Evolutionary conservation across 2,888 invertebrate genomes (phyloP), one percentile per base, ranked within the genome.

Genomic region (Enchytraeus crypticus): DNA sequence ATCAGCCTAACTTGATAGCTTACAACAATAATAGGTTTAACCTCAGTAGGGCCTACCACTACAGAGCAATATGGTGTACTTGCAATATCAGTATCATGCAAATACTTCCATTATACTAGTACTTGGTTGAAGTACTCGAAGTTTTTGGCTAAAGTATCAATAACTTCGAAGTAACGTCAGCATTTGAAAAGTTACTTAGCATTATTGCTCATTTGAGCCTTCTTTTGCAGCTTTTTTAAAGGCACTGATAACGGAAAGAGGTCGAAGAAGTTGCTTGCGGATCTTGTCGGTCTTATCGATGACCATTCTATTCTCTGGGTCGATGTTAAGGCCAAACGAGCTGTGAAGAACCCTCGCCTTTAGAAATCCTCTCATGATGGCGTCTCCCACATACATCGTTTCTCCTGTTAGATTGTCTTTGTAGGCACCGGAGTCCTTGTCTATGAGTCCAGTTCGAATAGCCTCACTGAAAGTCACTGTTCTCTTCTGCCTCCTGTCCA

Each of bases 311-410:
- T 77, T 76, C 43, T 72, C 69, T 0, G 77, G 76, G 61, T 77
- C 74, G 47, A 78, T 73, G 58, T 76, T 73, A 54, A 78, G 59
- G 27, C 69, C 71, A 33, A 70, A 70, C 4, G 73, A 68, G 62
- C 76, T 73, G 1, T 71, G 70, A 0, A 77, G 67, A 4, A 71
- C 59, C 54, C 74, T 66, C 1, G 76, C 77, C 64, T 77, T 77
- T 46, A 77, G 73, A 64, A 74, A 75, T 11, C 77, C 77, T 45
- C 71, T 69, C 72, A 75, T 76, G 51, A 78, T 77, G 38, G 77
- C 77, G 27, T 77, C 75, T 2, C 72, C 74, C 0, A 77, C 72
- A 29, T 71, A 71, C 56, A 76, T 64, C 29, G 64, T 66, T 45
- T 74, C 72, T 1, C 67, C 64, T 1, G 74, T 76, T 14, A 70